Conservation (phyloP, 2,113 vertebrate genomes). For the Anas platyrhynchos region DNA sequence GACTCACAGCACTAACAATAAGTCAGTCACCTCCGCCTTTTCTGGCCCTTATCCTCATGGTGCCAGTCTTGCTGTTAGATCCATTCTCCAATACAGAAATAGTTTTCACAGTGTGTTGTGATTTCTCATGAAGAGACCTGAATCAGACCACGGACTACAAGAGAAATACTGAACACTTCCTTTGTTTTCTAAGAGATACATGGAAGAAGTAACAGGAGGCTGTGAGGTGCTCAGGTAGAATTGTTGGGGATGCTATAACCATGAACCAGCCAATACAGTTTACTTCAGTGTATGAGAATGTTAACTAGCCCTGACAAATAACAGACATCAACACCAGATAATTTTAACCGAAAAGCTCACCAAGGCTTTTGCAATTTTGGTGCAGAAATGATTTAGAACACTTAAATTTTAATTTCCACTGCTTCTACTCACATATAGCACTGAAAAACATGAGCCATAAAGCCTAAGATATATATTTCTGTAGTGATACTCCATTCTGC, state of each 20-base stretch:
- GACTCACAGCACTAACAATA: background rate
- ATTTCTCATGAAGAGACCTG: background rate
- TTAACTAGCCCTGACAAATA: background rate
- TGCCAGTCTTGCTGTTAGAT: background rate
- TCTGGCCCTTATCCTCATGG: background rate
- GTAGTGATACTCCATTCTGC: background rate
- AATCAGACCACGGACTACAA: rapidly evolving
- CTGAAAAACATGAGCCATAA: background rate
- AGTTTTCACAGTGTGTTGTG: background rate
- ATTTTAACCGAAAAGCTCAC: background rate
- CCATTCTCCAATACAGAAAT: background rate
- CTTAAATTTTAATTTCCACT: background rate
- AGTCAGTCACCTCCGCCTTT: background rate
- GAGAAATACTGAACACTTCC: background rate
- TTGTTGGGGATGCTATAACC: background rate
- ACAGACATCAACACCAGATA: background rate
- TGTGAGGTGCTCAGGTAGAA: background rate
- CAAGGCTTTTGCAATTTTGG: background rate
- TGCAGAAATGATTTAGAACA: background rate
- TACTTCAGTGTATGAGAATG: background rate
- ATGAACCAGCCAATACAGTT: background rate
- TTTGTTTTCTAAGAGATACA: background rate
- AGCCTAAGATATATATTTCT: background rate
- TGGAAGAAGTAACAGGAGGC: background rate
- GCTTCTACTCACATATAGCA: background rate